Base-by-base conservation (phyloP, 2,888 invertebrate genomes). In the Agrotis ipsilon region DNA sequence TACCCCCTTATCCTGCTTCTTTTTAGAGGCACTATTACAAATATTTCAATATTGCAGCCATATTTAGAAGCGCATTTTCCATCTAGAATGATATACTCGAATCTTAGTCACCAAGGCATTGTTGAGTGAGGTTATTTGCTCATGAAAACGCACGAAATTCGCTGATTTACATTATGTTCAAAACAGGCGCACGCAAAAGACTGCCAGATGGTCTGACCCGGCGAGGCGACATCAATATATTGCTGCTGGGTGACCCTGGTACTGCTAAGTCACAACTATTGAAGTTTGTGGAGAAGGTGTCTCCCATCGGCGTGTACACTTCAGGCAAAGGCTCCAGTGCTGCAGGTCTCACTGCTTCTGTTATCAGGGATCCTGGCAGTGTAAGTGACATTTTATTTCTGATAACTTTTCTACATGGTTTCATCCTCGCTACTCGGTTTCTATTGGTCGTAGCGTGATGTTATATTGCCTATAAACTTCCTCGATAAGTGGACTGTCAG, bases 271-370 rank as follows among this genome's bases (percentile, higher is more conserved):
- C 99, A 0, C 99, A 99, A 92, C 95, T 99, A 70, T 95, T 99
- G 14, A 99, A 99, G 94, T 99, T 99, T 91, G 99, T 99, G 0
- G 99, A 99, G 93, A 98, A 98, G 87, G 99, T 99, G 2, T 89
- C 99, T 0, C 99, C 99, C 0, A 98, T 99, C 85, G 99, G 98
- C 0, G 98, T 99, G 5, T 99, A 99, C 91, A 99, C 99, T 0
- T 99, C 99, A 0, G 99, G 99, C n/a, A 99, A 99, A 95, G 99
- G 99, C 3, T 99, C 99, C 81, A 99, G 99, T 87, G 99, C 99
- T 2, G 99, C 99, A 74, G 99, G 99, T 93, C 97, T 99, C 49
- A 99, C 99, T 27, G 99, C 99, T 0, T 99, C 99, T 0, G 99
- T 99, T 43, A 98, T 98, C 80, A 96, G 99, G 84, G 99, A 99